Evolutionary conservation across 2,888 invertebrate species (phyloP).

Genomic region (Dermolepida albohirtum): DNA sequence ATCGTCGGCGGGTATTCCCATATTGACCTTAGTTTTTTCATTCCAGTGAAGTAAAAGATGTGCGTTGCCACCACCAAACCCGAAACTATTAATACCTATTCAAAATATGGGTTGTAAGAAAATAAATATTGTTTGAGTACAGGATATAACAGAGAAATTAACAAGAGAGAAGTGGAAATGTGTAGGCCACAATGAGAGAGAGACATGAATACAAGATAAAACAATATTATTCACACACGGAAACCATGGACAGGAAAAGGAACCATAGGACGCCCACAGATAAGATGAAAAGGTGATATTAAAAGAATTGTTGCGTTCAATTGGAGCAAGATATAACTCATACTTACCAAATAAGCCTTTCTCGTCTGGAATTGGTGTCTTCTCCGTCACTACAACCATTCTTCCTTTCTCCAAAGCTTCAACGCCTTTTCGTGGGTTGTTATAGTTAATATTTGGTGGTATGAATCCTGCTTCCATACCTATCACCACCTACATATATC

Average conservation of each 20-base stretch:
- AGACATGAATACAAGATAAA: too few species aligned
- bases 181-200: too few species aligned
- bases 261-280: too few species aligned
- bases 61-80: conserved; percentile 90
- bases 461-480: conserved; percentile 84
- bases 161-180: too few species aligned
- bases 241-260: too few species aligned
- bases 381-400: conserved; percentile 79
- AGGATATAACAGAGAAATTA: too few species aligned
- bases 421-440: conserved; percentile 66
- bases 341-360: conserved; percentile 77
- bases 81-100: conserved; percentile 81
- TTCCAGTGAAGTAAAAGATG: conserved; percentile 75
- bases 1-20: conserved; percentile 72
- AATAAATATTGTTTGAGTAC: not conserved
- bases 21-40: conserved; percentile 71
- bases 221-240: too few species aligned
- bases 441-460: conserved; percentile 88
- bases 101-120: not conserved
- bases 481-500: conserved; percentile 61
- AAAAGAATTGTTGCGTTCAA: not conserved
- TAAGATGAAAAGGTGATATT: too few species aligned
- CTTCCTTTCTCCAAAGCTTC: conserved; percentile 73
- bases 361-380: conserved; percentile 71
- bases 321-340: conserved; percentile 48